Conservation (phyloP, 2,888 invertebrate species). For the Hyles lineata region DNA sequence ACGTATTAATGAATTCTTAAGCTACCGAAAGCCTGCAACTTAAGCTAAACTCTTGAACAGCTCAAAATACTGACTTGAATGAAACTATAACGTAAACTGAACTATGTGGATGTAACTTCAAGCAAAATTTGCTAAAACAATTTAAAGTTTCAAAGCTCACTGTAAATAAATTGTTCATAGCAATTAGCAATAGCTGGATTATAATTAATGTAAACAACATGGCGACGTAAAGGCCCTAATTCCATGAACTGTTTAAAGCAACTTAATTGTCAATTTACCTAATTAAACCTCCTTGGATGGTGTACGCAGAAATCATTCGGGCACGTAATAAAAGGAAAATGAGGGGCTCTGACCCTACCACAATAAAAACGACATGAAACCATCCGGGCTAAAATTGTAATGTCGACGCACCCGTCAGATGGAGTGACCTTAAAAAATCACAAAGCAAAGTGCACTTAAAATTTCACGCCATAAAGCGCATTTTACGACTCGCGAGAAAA, state of each 20-base stretch:
- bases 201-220: slow-evolving; percentile 2
- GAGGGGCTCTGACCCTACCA: slow-evolving; percentile 77
- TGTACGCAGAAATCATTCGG: slow-evolving; percentile 60
- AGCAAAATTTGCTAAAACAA: neutral
- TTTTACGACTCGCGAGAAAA: slow-evolving; percentile 39
- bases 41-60: too few relatives aligned
- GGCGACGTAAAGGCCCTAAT: neutral
- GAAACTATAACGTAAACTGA: too few relatives aligned
- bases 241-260: slow-evolving; percentile 9
- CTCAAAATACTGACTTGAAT: too few relatives aligned
- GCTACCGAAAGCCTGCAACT: too few relatives aligned
- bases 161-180: neutral
- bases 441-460: slow-evolving; percentile 53
- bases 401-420: slow-evolving; percentile 73
- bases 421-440: slow-evolving; percentile 60
- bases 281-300: slow-evolving; percentile 48
- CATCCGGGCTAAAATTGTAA: slow-evolving; percentile 81
- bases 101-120: too few relatives aligned
- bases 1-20: too few relatives aligned
- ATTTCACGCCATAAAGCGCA: slow-evolving; percentile 36
- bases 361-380: slow-evolving; percentile 82
- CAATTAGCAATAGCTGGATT: neutral
- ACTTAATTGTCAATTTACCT: slow-evolving; percentile 47
- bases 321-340: slow-evolving; percentile 66
- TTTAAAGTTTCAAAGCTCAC: neutral